Base-by-base conservation (phyloP, 2,797 vertebrate species). In the Sternarchorhynchus goeldii region DNA sequence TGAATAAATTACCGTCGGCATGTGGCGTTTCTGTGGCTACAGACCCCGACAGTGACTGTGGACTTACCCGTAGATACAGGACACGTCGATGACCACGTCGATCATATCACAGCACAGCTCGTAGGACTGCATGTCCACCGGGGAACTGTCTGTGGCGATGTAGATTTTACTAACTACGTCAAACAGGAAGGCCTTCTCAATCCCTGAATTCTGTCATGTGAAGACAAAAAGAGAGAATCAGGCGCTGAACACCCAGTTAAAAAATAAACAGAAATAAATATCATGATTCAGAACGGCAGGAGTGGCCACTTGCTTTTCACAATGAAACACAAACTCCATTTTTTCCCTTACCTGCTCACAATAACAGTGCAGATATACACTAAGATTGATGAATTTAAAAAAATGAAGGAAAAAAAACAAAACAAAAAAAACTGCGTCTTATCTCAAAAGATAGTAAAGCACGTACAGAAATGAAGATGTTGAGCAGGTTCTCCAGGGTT, bases 121-220 rank as follows among this genome's bases (percentile, higher is more conserved):
- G 0, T 99, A 99, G 0, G 97, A 98, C 89, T 99, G 98, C 98
- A 99, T 99, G 92, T 99, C 98, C 79, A 99, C 98, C 6, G 98
- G 98, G 36, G 97, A 99, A 86, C 97, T 99, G 93, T 99, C 98
- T 71, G 98, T 99, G 85, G 98, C 98, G 20, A 99, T 99, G 94
- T 99, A 99, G 93, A 99, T 99, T 93, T 99, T 99, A 92, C 98
- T 99, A 93, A 99, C 97, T 83, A 99, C 98, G n/a, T 99, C 98
- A 62, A 99, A 99, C 88, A 99, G 92, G 85, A 99, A 99, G 86
- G 97, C 97, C 89, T 99, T 99, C 91, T 99, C 98, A 78, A 99
- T 99, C 88, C 97, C 98, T 90, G 98, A 99, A 94, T 99, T 99
- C 98, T 99, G 91, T 72, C 77, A 82, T 50, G 81, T 78, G 36